phyloP scores from a whole-genome alignment of 2,113 vertebrate genomes.

The Hypocryptadius cinnamomeus region DNA sequence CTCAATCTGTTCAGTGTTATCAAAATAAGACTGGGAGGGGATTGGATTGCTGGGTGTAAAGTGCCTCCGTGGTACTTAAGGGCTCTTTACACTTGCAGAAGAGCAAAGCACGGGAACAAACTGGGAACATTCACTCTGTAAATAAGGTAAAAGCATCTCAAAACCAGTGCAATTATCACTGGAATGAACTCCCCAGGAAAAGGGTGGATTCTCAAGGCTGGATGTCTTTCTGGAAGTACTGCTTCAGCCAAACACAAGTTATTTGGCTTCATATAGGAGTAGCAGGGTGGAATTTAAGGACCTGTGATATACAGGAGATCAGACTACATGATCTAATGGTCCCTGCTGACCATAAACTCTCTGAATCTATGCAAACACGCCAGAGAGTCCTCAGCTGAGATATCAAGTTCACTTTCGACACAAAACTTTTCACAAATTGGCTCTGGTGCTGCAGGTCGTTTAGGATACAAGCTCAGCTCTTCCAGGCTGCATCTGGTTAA shows the following conservation, averaged over 20 bases:
- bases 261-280: constrained; percentile 33
- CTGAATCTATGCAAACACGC: constrained; percentile 50
- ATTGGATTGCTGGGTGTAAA: not conserved
- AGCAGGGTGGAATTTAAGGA: constrained; percentile 57
- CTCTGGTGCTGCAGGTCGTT: constrained; percentile 7
- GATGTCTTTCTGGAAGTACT: constrained; percentile 44
- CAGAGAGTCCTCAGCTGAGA: constrained; percentile 59
- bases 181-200: constrained; percentile 26
- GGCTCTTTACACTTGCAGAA: not conserved
- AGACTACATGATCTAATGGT: constrained; percentile 60
- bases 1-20: constrained; percentile 1
- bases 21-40: not conserved
- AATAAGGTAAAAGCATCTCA: not conserved
- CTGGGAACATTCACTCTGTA: not conserved
- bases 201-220: constrained; percentile 40
- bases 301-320: constrained; percentile 61
- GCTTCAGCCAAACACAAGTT: constrained; percentile 36
- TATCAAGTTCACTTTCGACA: constrained; percentile 56
- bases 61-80: not conserved
- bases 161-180: not conserved
- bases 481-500: constrained; percentile 24
- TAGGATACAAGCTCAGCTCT: constrained; percentile 6
- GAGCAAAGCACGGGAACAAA: not conserved
- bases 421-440: constrained; percentile 55
- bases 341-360: constrained; percentile 47